phyloP scores from a whole-genome alignment of 2,888 invertebrate genomes.

The Nymphalis urticae region DNA sequence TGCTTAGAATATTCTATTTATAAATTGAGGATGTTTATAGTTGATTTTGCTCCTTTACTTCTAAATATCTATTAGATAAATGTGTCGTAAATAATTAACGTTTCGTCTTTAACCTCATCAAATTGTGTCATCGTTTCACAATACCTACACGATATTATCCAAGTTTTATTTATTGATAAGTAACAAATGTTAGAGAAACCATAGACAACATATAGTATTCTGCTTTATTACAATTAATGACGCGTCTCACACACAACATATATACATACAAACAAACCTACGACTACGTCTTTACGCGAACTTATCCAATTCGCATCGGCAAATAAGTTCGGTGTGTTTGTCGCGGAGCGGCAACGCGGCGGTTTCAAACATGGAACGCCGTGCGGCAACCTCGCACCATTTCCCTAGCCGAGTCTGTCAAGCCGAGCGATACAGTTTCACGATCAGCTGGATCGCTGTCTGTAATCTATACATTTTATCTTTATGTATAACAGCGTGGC shows the following conservation, averaged over 20 bases:
- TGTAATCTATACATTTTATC: slow-evolving; percentile 8
- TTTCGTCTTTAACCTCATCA: too few species aligned
- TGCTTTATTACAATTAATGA: background rate
- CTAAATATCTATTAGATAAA: too few species aligned
- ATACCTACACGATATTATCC: background rate
- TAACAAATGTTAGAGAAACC: slow-evolving; percentile 2
- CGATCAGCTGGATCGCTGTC: slow-evolving; percentile 36
- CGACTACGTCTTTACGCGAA: background rate
- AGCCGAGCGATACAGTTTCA: slow-evolving; percentile 35
- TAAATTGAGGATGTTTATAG: too few species aligned
- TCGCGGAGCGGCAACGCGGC: slow-evolving; percentile 21
- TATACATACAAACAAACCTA: background rate
- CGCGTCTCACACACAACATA: background rate
- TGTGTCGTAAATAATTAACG: too few species aligned
- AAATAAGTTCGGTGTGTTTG: slow-evolving; percentile 4
- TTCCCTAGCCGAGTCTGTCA: slow-evolving; percentile 9
- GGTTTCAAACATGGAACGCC: slow-evolving; percentile 3
- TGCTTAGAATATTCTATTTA: background rate
- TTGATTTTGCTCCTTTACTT: too few species aligned
- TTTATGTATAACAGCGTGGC: background rate
- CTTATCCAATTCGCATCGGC: slow-evolving; percentile 10
- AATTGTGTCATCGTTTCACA: background rate
- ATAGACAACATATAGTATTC: background rate
- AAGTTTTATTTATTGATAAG: background rate
- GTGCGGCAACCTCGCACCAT: slow-evolving; percentile 32